These are phyloP conservation scores for Cherax destructor DNA, from an alignment of 1,140 invertebrate genomes.

Conservation along the genomic window DNA sequence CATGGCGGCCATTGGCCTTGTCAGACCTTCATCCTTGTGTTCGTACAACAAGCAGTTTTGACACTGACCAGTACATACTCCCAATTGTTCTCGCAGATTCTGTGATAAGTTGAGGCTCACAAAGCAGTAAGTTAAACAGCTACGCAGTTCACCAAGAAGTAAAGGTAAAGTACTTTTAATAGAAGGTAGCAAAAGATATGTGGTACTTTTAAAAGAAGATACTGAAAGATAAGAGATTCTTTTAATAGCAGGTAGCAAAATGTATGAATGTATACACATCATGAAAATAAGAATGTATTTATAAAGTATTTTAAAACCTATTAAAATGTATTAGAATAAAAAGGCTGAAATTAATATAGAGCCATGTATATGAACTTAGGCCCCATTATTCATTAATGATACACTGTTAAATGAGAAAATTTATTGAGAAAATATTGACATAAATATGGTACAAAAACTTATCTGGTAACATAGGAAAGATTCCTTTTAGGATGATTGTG, in stretches of 20 bases:
- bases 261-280: background rate
- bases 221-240: background rate
- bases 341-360: background rate
- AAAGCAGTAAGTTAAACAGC: constrained; percentile 18
- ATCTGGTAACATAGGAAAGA: background rate
- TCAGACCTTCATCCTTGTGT: constrained; percentile 65
- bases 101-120: constrained; percentile 42
- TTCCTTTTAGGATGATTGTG: background rate
- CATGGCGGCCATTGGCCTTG: constrained; percentile 58
- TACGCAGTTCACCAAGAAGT: background rate
- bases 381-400: background rate
- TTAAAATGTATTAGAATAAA: background rate
- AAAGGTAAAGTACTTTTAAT: background rate
- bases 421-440: background rate
- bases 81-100: constrained; percentile 63
- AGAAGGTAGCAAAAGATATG: background rate
- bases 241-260: background rate
- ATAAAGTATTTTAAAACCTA: background rate
- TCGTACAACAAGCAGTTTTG: constrained; percentile 45
- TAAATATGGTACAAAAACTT: background rate
- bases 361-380: background rate
- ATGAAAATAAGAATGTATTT: background rate
- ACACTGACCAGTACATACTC: constrained; percentile 65
- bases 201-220: background rate
- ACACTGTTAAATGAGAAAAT: background rate